phyloP scores from a whole-genome alignment of 64 coral and sea anemone genomes.

The Stylophora pistillata region DNA sequence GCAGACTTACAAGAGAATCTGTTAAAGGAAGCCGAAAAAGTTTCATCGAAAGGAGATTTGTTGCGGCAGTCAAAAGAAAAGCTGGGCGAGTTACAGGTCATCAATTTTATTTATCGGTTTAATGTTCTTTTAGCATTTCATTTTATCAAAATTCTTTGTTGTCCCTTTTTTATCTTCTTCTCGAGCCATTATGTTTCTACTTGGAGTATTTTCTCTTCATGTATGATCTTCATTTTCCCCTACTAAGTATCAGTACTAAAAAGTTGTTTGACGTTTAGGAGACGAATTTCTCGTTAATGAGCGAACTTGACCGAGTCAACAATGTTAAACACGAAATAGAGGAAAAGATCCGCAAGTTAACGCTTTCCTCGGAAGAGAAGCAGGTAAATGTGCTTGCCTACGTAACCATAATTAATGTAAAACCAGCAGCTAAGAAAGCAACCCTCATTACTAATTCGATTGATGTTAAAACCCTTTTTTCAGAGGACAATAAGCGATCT shows the following conservation, averaged over 20 bases:
- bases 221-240: too few relatives aligned
- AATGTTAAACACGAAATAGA: constrained; percentile 13
- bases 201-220: too few relatives aligned
- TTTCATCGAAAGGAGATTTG: constrained; percentile 2
- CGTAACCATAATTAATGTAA: neutral
- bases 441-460: neutral
- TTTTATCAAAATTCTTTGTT: too few relatives aligned
- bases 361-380: constrained; percentile 28
- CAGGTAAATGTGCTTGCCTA: neutral
- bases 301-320: neutral
- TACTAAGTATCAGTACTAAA: neutral
- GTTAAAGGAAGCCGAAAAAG: constrained; percentile 16
- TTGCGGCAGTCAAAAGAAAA: constrained; percentile 20
- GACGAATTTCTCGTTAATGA: neutral
- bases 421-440: neutral
- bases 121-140: neutral
- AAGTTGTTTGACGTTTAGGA: neutral
- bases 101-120: neutral
- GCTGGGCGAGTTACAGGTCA: constrained; percentile 2
- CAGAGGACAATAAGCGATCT: constrained; percentile 47
- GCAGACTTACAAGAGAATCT: constrained; percentile 13
- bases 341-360: constrained; percentile 16
- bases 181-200: neutral
- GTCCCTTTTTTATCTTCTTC: neutral
- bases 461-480: neutral